These are phyloP conservation scores for Drosophila asahinai DNA, from an alignment of 1,140 invertebrate genomes.

Conservation along the genomic window DNA sequence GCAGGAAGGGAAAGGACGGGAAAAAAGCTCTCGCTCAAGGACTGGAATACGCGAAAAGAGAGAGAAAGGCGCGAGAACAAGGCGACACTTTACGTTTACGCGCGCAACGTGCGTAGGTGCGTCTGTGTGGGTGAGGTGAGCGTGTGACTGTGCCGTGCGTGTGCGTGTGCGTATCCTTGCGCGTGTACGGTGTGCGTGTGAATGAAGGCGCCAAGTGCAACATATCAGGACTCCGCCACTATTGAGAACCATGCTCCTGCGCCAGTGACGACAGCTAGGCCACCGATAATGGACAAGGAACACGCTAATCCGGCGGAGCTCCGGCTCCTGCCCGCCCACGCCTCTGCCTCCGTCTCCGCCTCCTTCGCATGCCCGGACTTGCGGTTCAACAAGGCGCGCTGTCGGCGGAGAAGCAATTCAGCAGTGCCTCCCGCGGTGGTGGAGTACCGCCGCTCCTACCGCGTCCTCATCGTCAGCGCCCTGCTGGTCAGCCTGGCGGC, in stretches of 20 bases:
- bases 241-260: conserved; percentile 53
- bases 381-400: conserved; percentile 68
- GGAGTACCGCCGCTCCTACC: conserved; percentile 69
- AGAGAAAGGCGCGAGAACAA: conserved; percentile 24
- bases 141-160: conserved; percentile 26
- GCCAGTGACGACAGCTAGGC: conserved; percentile 56
- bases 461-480: conserved; percentile 70
- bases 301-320: conserved; percentile 31
- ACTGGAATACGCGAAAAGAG: conserved; percentile 70
- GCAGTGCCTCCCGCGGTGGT: conserved; percentile 44
- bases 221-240: conserved; percentile 57
- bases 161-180: conserved; percentile 31
- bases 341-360: conserved; percentile 32
- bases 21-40: conserved; percentile 71
- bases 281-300: conserved; percentile 52
- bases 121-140: conserved; percentile 26
- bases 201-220: conserved; percentile 78
- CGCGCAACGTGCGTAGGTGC: conserved; percentile 70
- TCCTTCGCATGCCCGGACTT: conserved; percentile 60
- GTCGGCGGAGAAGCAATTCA: conserved; percentile 56
- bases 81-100: conserved; percentile 77
- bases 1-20: conserved; percentile 12
- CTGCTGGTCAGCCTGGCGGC: conserved; percentile 67
- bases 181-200: conserved; percentile 47
- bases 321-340: conserved; percentile 35